A percentile compares a stretch with the other conserved stretches of the same genome.
phyloP scores from a whole-genome alignment of 1,140 invertebrate species.

The Nephila pilipes region DNA sequence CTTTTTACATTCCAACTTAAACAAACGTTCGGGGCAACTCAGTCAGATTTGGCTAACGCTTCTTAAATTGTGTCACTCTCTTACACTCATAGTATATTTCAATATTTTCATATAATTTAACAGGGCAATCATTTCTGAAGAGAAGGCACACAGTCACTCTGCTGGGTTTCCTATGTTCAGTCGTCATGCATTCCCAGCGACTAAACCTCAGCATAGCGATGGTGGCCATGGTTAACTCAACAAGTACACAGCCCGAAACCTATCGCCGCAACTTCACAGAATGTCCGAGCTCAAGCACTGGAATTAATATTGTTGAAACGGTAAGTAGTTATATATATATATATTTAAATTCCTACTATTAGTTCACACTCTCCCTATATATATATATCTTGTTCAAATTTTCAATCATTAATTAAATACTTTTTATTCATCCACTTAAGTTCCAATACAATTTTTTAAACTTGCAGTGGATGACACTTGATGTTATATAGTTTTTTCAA shows the following conservation, averaged over 20 bases:
- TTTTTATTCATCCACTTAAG: no score
- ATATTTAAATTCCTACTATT: background rate
- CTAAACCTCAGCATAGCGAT: constrained; percentile 70
- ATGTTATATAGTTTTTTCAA: no score
- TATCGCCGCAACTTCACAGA: background rate
- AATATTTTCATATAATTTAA: background rate
- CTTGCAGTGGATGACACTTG: no score
- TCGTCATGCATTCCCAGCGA: constrained; percentile 53
- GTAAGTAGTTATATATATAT: background rate
- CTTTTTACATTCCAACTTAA: no score
- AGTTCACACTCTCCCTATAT: no score
- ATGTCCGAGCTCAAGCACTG: background rate
- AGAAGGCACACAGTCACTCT: constrained; percentile 37
- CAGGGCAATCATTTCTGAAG: constrained; percentile 30
- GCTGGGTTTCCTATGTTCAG: constrained; percentile 61
- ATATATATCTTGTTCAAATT: no score
- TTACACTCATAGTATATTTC: background rate
- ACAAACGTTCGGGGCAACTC: no score
- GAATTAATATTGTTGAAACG: background rate
- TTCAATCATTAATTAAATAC: no score
- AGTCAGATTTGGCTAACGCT: no score
- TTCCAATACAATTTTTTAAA: no score
- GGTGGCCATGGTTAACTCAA: constrained; percentile 71
- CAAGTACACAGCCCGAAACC: background rate
- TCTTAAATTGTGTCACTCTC: background rate